Conservation (phyloP, 2,113 vertebrate genomes). For the Pelmatolapia mariae region DNA sequence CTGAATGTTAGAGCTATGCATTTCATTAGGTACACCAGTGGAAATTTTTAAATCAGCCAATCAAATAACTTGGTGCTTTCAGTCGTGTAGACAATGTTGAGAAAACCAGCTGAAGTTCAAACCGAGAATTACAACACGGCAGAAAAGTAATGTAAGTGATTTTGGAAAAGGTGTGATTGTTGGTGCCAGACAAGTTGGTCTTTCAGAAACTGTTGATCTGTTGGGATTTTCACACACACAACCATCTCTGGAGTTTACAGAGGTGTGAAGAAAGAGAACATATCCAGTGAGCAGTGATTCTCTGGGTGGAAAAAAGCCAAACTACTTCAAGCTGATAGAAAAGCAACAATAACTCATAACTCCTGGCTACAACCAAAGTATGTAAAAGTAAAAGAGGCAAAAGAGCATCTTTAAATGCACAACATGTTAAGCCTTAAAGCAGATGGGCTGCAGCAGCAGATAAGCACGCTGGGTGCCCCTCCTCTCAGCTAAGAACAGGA, state of each 20-base stretch:
- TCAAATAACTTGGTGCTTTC: background rate
- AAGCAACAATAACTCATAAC: background rate
- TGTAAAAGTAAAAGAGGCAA: background rate
- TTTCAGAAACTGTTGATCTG: background rate
- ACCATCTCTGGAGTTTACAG: background rate
- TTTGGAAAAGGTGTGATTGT: background rate
- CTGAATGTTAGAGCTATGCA: background rate
- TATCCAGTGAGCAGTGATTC: background rate
- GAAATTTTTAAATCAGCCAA: background rate
- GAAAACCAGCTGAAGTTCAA: background rate
- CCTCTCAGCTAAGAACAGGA: background rate
- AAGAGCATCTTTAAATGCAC: background rate
- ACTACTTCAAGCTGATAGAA: background rate
- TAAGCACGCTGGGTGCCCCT: accelerated
- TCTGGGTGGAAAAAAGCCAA: background rate
- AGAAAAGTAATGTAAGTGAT: accelerated
- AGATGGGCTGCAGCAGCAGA: background rate
- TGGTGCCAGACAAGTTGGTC: accelerated
- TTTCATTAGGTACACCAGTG: background rate
- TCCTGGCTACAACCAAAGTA: background rate
- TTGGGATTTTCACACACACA: background rate
- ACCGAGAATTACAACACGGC: background rate
- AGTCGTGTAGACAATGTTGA: background rate
- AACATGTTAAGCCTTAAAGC: background rate
- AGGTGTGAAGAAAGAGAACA: background rate